A percentile compares a stretch with the other conserved stretches of the same genome.
phyloP scores from a whole-genome alignment of 2,888 invertebrate species.

The Lissocephala sabroskyi region DNA sequence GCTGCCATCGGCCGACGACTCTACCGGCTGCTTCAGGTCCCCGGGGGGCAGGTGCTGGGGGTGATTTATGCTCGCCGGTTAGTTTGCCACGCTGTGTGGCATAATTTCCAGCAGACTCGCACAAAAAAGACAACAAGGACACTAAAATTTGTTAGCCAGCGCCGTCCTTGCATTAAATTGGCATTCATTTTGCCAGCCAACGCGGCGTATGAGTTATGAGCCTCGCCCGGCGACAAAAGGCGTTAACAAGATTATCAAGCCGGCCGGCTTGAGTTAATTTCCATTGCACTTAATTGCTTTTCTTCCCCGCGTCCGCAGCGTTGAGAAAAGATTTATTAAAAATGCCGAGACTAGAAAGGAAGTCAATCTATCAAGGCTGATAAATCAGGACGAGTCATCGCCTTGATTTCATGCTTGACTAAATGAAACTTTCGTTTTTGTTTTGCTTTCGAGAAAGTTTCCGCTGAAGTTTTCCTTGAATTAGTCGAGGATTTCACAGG shows the following conservation, averaged over 20 bases:
- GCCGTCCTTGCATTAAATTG: conserved; percentile 48
- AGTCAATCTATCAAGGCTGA: conserved; percentile 42
- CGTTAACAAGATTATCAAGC: too few species aligned
- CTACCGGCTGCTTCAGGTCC: too few species aligned
- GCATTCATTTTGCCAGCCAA: conserved; percentile 22
- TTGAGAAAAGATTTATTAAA: background rate
- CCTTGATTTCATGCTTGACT: conserved; percentile 53
- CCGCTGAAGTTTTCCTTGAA: too few species aligned
- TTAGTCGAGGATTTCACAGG: too few species aligned
- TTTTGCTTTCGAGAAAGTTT: background rate
- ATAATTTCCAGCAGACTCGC: conserved; percentile 1
- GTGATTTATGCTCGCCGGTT: conserved; percentile 20
- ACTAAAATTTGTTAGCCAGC: conserved; percentile 23
- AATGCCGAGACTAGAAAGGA: conserved; percentile 22
- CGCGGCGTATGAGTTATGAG: conserved; percentile 34
- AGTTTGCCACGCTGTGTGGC: conserved; percentile 2
- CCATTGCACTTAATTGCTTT: conserved; percentile 16
- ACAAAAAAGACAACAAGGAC: background rate
- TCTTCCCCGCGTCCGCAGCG: too few species aligned
- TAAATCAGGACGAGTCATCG: too few species aligned
- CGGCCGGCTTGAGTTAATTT: conserved; percentile 11
- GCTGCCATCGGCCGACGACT: too few species aligned
- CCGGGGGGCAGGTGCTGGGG: too few species aligned
- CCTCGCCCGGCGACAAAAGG: too few species aligned
- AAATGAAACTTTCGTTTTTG: conserved; percentile 36